Evolutionary conservation across 2,888 invertebrate genomes (phyloP), one percentile per base, ranked within the genome.

Genomic region (Drosophila leonis): DNA sequence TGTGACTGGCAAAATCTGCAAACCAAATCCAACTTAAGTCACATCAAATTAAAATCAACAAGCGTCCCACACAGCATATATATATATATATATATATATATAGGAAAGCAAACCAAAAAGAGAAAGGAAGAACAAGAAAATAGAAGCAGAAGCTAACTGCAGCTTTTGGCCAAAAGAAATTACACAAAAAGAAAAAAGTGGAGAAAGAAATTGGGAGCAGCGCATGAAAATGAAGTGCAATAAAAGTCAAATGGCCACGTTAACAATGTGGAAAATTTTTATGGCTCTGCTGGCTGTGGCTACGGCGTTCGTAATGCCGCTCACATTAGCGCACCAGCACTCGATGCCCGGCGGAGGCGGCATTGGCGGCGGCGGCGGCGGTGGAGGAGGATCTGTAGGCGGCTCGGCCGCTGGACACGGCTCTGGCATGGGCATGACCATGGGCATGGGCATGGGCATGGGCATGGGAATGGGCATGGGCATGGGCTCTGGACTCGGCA

Each of bases 241-340:
- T 92, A 92, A 92, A 92, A 91, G 91, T 92, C 91, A 92, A 91
- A 92, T 92, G 86, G 90, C 91, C 89, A 90, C 91, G 83, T 88
- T 92, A 87, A 90, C 91, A 91, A 90, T 91, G 89, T 92, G 91
- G 92, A 91, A 91, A 88, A 91, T 91, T 90, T 92, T 91, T 87
- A 91, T 92, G 86, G 85, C 80, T 67, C 79, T 90, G 63, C 82
- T 85, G 81, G 71, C 54, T 75, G 80, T 54, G 54, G 54, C 39
- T 18, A 24, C 54, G 65, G 65, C 77, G 52, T 66, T 67, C 59
- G 65, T 83, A 85, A 83, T 88, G 82, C 89, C 89, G 80, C 68
- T 81, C 83, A 87, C 90, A 88, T 86, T 88, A 79, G 91, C 92
- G 74, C 91, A 91, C 69, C 83, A 89, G 66, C 91, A 91, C 75